Base-by-base conservation (phyloP, 2,113 vertebrate genomes). In the Willisornis vidua region DNA sequence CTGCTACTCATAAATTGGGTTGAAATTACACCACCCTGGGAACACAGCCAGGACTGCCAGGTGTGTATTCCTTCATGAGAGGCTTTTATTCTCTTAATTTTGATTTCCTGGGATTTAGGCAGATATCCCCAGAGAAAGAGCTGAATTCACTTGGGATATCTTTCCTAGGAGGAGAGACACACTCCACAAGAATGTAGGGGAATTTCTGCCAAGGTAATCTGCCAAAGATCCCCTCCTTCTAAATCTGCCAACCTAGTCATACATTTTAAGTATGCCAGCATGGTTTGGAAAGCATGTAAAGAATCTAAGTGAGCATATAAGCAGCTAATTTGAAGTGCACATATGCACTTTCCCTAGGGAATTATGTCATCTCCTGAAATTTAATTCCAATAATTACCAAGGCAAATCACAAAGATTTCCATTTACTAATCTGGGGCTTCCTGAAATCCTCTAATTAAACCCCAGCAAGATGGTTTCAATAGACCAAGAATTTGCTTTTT, bases 321-420 rank as follows among this genome's bases (percentile, higher is more conserved):
- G 67, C 68, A 95, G 85, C 93, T 96, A 97, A 96, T 97, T 95
- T 97, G 39, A 80, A 87, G 45, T 73, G 45, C 87, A 88, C 65
- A 83, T 85, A 96, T 85, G 65, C 61, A 73, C 48, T 90, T 95
- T 89, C 89, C 41, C 90, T 89, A 63, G 87, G 43, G 75, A 88
- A 91, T 92, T 74, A 77, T 67, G 76, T 95, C 37, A 57, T 55
- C 86, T 94, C 63, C 80, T 93, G 93, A 87, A 95, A 92, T 94
- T 88, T 77, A 49, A 91, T 91, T 92, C 81, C 90, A 90, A n/a
- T 95, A 81, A 96, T 94, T 96, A 55, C 80, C 89, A 81, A 96
- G 80, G 85, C 90, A 96, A 96, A 96, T 96, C 91, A 87, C 52
- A 91, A 92, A 96, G 73, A 90, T 95, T 84, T 93, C 57, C 81